phyloP scores from a whole-genome alignment of 2,888 invertebrate genomes.

The Sarcophaga variegata region DNA sequence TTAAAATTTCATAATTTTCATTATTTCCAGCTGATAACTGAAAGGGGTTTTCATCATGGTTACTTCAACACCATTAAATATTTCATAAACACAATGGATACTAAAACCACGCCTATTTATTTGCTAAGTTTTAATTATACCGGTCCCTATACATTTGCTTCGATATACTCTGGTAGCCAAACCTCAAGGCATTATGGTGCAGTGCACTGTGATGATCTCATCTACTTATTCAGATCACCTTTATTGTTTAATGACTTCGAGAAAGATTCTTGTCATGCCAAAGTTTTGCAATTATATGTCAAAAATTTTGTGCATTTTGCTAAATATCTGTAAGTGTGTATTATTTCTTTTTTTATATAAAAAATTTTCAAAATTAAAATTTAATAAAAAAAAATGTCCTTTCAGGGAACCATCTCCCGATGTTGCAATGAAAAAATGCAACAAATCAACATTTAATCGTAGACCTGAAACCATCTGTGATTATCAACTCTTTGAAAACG shows the following conservation, averaged over 20 bases:
- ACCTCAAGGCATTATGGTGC: conserved; percentile 77
- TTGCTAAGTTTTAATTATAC: conserved; percentile 82
- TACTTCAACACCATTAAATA: conserved; percentile 79
- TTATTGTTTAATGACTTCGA: conserved; percentile 80
- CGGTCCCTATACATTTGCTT: conserved; percentile 81
- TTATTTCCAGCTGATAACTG: conserved; percentile 81
- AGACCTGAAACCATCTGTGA: conserved; percentile 75
- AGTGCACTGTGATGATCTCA: conserved; percentile 83
- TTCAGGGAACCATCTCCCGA: conserved; percentile 73
- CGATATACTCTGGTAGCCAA: conserved; percentile 79
- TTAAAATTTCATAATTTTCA: neutral
- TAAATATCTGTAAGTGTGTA: conserved; percentile 80
- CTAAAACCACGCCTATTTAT: conserved; percentile 80
- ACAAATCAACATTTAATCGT: conserved; percentile 37
- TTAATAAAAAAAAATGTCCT: neutral
- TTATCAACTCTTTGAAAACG: conserved; percentile 77
- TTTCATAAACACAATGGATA: conserved; percentile 72
- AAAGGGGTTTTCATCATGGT: conserved; percentile 82
- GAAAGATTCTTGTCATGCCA: conserved; percentile 77
- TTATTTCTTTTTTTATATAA: neutral
- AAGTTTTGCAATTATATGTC: conserved; percentile 80
- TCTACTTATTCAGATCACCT: conserved; percentile 83
- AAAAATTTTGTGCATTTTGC: conserved; percentile 83
- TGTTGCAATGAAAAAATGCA: conserved; percentile 69
- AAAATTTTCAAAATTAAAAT: neutral